Evolutionary conservation across 2,888 invertebrate species (phyloP).

Genomic region (Cerastis rubricosa): DNA sequence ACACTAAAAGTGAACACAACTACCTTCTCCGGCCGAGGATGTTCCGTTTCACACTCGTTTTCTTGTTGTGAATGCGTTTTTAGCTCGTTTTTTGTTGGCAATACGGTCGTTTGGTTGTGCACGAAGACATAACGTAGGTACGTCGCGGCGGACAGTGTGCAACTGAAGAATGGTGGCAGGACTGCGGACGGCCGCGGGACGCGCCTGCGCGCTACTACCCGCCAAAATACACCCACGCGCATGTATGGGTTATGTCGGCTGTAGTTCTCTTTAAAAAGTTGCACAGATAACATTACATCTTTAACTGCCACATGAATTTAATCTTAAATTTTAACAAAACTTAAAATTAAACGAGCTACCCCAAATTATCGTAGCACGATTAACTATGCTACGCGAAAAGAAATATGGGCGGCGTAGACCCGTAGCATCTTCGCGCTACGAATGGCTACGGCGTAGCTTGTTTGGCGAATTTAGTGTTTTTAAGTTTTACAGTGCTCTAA

Average conservation of each 20-base stretch:
- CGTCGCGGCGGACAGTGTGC: conserved; percentile 79
- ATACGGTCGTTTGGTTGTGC: conserved; percentile 76
- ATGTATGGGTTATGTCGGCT: conserved; percentile 82
- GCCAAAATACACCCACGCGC: conserved; percentile 90
- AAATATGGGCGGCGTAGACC: conserved; percentile 18
- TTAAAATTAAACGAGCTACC: not conserved
- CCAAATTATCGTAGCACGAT: conserved; percentile 4
- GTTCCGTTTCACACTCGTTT: conserved; percentile 73
- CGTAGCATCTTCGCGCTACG: conserved; percentile 51
- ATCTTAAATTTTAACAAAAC: conserved; percentile 24
- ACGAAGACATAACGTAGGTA: conserved; percentile 72
- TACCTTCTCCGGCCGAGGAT: conserved; percentile 60
- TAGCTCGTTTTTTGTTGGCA: conserved; percentile 81
- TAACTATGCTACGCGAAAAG: conserved; percentile 26
- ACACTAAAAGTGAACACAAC: conserved; percentile 63
- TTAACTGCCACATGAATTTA: conserved; percentile 21
- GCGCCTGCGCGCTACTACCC: conserved; percentile 87
- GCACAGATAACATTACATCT: conserved; percentile 74
- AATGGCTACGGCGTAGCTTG: conserved; percentile 52
- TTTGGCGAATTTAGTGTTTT: conserved; percentile 3
- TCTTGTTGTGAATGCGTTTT: conserved; percentile 70
- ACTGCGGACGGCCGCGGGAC: conserved; percentile 86
- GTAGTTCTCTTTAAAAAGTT: conserved; percentile 81
- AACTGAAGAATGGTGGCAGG: conserved; percentile 90
- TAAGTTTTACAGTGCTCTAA: not conserved